A percentile compares a stretch with the other conserved stretches of the same genome.
Evolutionary conservation across 2,113 vertebrate genomes (phyloP).

Genomic region (Entomyzon cyanotis): DNA sequence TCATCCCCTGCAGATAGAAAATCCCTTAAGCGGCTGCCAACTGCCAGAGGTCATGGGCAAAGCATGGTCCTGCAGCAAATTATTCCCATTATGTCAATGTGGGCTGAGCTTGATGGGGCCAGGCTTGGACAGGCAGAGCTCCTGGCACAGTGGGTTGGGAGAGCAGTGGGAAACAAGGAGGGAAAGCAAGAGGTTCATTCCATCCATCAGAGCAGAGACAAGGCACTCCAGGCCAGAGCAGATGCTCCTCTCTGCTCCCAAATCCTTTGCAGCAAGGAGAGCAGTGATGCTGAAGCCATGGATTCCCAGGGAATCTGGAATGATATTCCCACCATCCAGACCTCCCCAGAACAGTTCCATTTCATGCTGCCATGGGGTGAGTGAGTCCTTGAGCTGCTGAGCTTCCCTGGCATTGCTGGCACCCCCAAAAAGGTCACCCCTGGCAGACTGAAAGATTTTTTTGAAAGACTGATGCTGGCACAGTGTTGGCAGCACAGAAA

Average conservation of each 20-base stretch:
- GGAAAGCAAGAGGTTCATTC: background rate
- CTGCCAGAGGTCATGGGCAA: background rate
- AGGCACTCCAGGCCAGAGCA: background rate
- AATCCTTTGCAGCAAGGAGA: background rate
- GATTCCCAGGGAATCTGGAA: background rate
- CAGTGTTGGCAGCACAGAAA: background rate
- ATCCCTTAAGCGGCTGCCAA: background rate
- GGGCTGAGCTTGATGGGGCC: background rate
- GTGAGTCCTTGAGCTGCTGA: background rate
- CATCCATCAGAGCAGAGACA: background rate
- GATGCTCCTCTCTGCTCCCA: background rate
- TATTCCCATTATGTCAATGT: background rate
- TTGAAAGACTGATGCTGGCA: background rate
- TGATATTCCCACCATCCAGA: background rate
- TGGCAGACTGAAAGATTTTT: background rate
- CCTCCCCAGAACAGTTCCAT: background rate
- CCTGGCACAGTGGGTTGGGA: background rate
- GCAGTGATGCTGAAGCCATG: background rate
- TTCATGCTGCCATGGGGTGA: background rate
- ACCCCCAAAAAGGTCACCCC: background rate
- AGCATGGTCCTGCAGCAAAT: background rate
- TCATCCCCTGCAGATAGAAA: background rate
- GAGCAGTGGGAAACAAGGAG: background rate
- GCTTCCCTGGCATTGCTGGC: background rate
- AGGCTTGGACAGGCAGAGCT: background rate